These are phyloP conservation scores for Oceanodroma tethys DNA, from an alignment of 2,113 vertebrate species.

Conservation along the genomic window DNA sequence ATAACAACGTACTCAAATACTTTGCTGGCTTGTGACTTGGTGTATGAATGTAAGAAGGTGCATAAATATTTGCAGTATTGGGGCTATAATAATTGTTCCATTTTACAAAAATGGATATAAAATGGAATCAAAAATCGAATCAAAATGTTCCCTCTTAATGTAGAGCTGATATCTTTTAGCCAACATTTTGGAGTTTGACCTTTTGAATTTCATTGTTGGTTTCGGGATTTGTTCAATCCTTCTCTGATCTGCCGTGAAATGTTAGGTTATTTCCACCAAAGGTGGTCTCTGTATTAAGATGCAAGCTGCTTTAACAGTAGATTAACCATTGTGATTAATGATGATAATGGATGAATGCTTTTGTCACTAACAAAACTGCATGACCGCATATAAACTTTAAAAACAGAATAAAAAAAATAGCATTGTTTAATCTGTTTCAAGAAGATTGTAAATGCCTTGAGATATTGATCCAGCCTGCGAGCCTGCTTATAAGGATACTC, in stretches of 20 bases:
- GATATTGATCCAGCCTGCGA: slow-evolving; percentile 72
- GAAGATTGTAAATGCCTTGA: slow-evolving; percentile 72
- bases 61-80: not conserved
- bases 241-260: not conserved
- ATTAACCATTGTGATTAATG: slow-evolving; percentile 5
- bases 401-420: slow-evolving; percentile 59
- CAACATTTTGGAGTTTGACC: not conserved
- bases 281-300: slow-evolving; percentile 5
- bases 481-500: slow-evolving; percentile 60
- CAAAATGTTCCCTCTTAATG: not conserved
- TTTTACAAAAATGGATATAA: not conserved
- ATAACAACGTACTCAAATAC: not conserved
- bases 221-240: not conserved
- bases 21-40: not conserved
- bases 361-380: slow-evolving; percentile 21
- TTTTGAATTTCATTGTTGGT: not conserved
- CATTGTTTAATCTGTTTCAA: slow-evolving; percentile 69
- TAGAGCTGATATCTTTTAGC: not conserved
- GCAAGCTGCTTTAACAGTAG: not conserved
- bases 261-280: not conserved
- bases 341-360: slow-evolving; percentile 9
- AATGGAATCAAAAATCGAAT: not conserved
- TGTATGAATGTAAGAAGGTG: not conserved
- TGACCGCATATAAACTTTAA: not conserved
- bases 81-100: not conserved